These are phyloP conservation scores for Myotis myotis DNA, from an alignment of 2,797 vertebrate genomes.

Conservation along the genomic window DNA sequence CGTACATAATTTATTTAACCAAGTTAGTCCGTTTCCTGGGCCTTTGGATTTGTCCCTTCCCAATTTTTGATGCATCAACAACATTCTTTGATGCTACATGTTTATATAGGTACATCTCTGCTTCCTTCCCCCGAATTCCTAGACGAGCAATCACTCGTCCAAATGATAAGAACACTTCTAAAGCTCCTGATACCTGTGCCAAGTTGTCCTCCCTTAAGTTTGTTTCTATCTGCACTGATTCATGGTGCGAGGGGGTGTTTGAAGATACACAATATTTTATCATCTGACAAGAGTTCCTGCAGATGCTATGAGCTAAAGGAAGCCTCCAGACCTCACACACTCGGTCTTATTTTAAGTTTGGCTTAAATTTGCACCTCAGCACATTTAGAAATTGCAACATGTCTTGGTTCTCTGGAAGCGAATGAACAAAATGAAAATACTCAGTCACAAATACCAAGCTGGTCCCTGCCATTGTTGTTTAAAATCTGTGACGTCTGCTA, in stretches of 20 bases:
- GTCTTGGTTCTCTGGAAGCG: neutral
- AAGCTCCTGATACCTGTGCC: neutral
- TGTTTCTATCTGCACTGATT: constrained; percentile 13
- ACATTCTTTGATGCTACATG: neutral
- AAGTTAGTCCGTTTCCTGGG: neutral
- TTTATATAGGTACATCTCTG: neutral
- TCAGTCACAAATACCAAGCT: neutral
- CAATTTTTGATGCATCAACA: neutral
- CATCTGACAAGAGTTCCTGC: constrained; percentile 3
- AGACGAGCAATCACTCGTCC: neutral
- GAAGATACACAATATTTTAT: constrained; percentile 44
- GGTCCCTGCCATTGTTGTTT: neutral
- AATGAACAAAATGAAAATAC: neutral
- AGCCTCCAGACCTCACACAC: neutral
- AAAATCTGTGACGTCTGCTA: neutral
- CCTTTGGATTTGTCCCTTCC: neutral
- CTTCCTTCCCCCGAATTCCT: neutral
- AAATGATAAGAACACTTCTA: neutral
- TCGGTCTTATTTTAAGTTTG: constrained; percentile 27
- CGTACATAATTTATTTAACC: constrained; percentile 6
- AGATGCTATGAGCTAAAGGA: constrained; percentile 34
- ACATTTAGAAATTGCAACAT: constrained; percentile 23
- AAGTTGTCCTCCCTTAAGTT: neutral
- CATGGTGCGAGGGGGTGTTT: neutral
- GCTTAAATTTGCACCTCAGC: constrained; percentile 25